Conservation (phyloP, 2,113 vertebrate species). For the Coreoperca whiteheadi region DNA sequence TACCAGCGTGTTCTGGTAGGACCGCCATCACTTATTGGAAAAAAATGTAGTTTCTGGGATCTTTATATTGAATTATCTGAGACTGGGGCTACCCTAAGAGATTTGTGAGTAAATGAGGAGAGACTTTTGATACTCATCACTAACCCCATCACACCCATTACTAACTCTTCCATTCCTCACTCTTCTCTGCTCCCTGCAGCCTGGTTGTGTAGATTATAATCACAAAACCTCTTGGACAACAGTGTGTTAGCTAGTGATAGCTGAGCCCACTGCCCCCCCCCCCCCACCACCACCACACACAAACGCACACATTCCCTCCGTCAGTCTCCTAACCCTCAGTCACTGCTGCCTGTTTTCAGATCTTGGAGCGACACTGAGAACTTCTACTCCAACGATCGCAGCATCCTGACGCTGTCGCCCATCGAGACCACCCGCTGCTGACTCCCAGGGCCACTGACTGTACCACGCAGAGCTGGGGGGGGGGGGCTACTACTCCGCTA, state of each 20-base stretch:
- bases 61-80: background rate
- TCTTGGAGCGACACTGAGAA: slow-evolving; percentile 94
- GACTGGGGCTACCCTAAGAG: rapidly evolving
- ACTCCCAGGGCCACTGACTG: slow-evolving; percentile 59
- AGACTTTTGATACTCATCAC: slow-evolving; percentile 54
- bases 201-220: slow-evolving; percentile 2
- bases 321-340: slow-evolving; percentile 65
- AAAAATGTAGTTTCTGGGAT: background rate
- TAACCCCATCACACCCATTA: slow-evolving; percentile 52
- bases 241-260: slow-evolving; percentile 6
- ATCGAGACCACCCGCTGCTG: slow-evolving; percentile 92
- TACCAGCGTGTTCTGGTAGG: background rate
- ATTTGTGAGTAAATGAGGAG: slow-evolving; percentile 32
- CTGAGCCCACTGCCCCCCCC: background rate
- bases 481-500: background rate
- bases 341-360: slow-evolving; percentile 91
- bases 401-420: slow-evolving; percentile 95
- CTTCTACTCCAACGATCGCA: slow-evolving; percentile 94
- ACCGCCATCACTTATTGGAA: too few species aligned
- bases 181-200: slow-evolving; percentile 30
- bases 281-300: slow-evolving; percentile 30
- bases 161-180: slow-evolving; percentile 46
- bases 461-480: slow-evolving; percentile 15
- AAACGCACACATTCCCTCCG: background rate
- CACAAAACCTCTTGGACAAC: background rate